Evolutionary conservation across 2,797 vertebrate genomes (phyloP).

Genomic region (Graptemys geographica): DNA sequence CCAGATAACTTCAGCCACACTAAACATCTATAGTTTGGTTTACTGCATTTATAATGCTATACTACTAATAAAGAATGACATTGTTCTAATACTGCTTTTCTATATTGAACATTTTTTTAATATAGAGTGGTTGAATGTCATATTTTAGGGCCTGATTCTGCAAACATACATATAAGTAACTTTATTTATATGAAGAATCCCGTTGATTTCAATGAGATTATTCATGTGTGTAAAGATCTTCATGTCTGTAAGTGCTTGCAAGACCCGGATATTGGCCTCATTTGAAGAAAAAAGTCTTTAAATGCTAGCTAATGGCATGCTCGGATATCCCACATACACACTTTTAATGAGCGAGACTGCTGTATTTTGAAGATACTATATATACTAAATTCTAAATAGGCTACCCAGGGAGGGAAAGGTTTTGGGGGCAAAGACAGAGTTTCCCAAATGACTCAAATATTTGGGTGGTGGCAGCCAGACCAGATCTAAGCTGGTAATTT

Average conservation of each 20-base stretch:
- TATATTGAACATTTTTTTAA: not conserved
- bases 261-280: not conserved
- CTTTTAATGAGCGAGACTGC: not conserved
- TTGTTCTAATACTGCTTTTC: slow-evolving; percentile 39
- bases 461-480: too few relatives aligned
- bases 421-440: too few relatives aligned
- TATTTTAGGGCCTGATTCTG: not conserved
- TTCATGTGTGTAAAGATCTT: not conserved
- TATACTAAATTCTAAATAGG: accelerated
- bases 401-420: too few relatives aligned
- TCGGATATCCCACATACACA: not conserved
- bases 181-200: slow-evolving; percentile 34
- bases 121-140: not conserved
- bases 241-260: not conserved
- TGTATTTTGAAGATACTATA: not conserved
- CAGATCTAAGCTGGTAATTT: too few relatives aligned
- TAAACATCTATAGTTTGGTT: not conserved
- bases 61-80: not conserved
- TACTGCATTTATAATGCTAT: not conserved
- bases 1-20: not conserved
- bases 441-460: too few relatives aligned
- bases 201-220: slow-evolving; percentile 33
- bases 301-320: not conserved
- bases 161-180: slow-evolving; percentile 32
- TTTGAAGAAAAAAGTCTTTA: slow-evolving; percentile 43